Evolutionary conservation across 1,140 invertebrate species (phyloP), one percentile per base, ranked within the genome.

Genomic region (Bombus huntii): DNA sequence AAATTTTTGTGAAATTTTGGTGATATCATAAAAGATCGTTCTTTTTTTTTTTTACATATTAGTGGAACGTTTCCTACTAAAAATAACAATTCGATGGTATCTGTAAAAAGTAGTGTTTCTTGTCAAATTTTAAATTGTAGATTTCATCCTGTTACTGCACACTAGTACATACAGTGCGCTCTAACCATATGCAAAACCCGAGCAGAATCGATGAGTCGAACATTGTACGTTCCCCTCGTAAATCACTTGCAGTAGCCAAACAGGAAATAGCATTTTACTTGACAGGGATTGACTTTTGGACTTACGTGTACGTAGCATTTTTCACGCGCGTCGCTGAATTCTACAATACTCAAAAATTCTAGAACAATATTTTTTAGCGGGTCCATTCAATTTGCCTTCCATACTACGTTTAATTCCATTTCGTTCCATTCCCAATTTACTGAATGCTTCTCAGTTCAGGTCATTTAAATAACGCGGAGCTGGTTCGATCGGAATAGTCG

Each of bases 231-330:
- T 53, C 28, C 73, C 44, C 73, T 75, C 73, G 73, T 75, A 75
- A 75, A 75, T 75, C 73, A 75, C 73, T 34, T 13, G 44, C 73
- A 53, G 73, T 22, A 47, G 8, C 44, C 39, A 75, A 74, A 53
- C 73, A 75, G 73, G 73, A 75, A 75, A 75, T 75, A 53, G 44
- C 44, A 75, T 75, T 75, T 75, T 53, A 34, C 73, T 75, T 53
- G 44, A 6, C 12, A 53, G 18, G n/a, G 44, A 75, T 34, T 75
- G 31, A 74, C 73, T 34, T 53, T 34, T 25, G 22, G 2, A 75
- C 42, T 53, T 53, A 53, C 42, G 18, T 25, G 44, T 25, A 25
- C 72, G 10, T 22, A 9, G n/a, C n/a, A 74, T 47, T 74, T 47
- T 53, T 47, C 39, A 5, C 42, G 1, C 28, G 0, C 5, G 0